Base-by-base conservation (phyloP, 2,113 vertebrate species). In the Coracopsis vasa region DNA sequence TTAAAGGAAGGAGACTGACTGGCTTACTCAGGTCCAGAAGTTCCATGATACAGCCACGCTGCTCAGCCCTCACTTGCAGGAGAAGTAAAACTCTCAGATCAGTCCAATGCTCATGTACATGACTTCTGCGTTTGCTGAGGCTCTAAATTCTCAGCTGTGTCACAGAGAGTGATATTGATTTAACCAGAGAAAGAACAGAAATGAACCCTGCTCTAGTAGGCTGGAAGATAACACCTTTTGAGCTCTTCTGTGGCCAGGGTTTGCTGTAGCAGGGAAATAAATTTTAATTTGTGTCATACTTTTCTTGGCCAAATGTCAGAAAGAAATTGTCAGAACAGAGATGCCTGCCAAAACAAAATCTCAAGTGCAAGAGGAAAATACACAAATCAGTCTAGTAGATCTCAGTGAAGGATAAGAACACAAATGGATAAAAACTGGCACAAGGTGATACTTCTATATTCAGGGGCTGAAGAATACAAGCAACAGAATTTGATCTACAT, bases 271-370 rank as follows among this genome's bases (percentile, higher is more conserved):
- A 87, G 88, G 35, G n/a, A 88, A 94, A 83, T 62, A 88, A 47
- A 90, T 90, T 86, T 74, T 80, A 41, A 91, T 94, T 93, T 88
- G 29, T 90, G 44, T 84, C 42, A 60, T 78, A 92, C 90, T 83
- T 92, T 45, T 11, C 69, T 84, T 75, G 75, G 60, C n/a, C 72
- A 84, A 93, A 93, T 53, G 19, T 83, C 61, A 95, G 56, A 88
- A 96, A 93, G 33, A 92, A 97, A 94, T 64, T 84, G 35, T 71
- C 79, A 92, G 64, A 73, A 88, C 50, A 88, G 54, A 90, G 44
- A 74, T 78, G 75, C 28, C 21, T 81, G 64, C 64, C 80, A 86
- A 84, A 90, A 92, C 35, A 93, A 88, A 90, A 48, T 93, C 67
- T 90, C 69, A 79, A 79, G 65, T 35, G 27, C 54, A 86, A 86